These are phyloP conservation scores for Brachionichthys hirsutus DNA, from an alignment of 2,113 vertebrate genomes.

Conservation along the genomic window DNA sequence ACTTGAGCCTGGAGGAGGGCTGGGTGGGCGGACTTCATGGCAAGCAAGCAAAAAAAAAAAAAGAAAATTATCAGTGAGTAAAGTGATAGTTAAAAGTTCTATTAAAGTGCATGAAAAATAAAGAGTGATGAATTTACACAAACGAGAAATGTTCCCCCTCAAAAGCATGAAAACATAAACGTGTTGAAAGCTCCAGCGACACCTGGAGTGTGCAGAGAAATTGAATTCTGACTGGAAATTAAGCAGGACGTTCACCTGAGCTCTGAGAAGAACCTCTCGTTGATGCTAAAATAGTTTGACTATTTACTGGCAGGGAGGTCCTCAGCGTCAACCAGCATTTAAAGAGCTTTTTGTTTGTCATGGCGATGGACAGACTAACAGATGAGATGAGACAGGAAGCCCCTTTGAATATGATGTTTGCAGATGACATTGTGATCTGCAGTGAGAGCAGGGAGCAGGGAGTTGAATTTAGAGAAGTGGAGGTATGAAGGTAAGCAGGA, in stretches of 20 bases:
- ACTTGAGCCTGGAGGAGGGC: neutral
- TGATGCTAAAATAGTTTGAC: neutral
- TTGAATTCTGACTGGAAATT: neutral
- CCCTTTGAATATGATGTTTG: too few species aligned
- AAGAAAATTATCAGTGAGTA: neutral
- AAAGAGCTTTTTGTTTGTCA: too few species aligned
- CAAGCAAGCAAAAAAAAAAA: neutral
- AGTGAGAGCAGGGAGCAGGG: too few species aligned
- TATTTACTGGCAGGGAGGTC: neutral
- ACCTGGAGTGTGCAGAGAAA: conserved; percentile 38
- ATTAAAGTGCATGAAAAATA: neutral
- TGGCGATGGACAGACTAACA: too few species aligned
- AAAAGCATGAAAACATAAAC: conserved; percentile 43
- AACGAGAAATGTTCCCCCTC: conserved; percentile 18
- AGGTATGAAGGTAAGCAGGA: too few species aligned
- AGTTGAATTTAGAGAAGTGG: too few species aligned
- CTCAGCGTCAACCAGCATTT: conserved; percentile 4
- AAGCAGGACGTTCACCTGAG: neutral
- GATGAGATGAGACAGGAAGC: too few species aligned
- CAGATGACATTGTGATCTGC: too few species aligned
- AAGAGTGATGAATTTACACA: conserved; percentile 45
- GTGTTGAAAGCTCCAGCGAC: conserved; percentile 49
- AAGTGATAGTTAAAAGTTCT: neutral
- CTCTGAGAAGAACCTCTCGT: neutral
- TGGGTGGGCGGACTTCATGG: conserved; percentile 14